Conservation (phyloP, 2,113 vertebrate species). For the Anarhynchus alexandrinus region DNA sequence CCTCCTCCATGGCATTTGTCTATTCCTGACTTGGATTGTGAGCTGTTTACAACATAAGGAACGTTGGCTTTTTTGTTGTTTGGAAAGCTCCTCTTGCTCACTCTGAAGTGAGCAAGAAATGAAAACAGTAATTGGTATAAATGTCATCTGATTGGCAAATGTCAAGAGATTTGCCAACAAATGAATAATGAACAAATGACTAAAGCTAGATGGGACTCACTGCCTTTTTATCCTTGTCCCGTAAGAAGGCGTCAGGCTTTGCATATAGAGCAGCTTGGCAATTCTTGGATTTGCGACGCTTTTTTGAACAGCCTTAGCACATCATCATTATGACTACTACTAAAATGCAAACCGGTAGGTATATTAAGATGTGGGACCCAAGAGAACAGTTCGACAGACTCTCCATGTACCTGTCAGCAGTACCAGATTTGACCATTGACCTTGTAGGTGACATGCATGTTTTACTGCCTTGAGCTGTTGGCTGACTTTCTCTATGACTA, state of each 20-base stretch:
- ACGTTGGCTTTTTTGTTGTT: neutral
- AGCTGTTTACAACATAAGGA: neutral
- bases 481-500: neutral
- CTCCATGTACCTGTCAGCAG: neutral
- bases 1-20: neutral
- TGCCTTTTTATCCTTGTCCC: neutral
- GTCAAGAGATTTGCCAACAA: neutral
- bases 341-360: neutral
- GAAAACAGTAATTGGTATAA: slow-evolving; percentile 34
- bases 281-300: neutral
- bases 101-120: neutral
- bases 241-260: neutral
- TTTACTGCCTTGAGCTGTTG: neutral
- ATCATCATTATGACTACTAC: neutral
- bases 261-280: neutral
- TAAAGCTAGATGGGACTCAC: neutral
- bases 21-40: neutral
- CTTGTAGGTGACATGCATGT: neutral
- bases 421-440: neutral
- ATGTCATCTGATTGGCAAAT: slow-evolving; percentile 35
- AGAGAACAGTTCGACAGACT: neutral
- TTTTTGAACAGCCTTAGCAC: neutral
- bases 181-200: neutral
- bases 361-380: neutral
- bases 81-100: neutral